Evolutionary conservation across 2,113 vertebrate genomes (phyloP).

Genomic region (Sinocyclocheilus rhinocerous): DNA sequence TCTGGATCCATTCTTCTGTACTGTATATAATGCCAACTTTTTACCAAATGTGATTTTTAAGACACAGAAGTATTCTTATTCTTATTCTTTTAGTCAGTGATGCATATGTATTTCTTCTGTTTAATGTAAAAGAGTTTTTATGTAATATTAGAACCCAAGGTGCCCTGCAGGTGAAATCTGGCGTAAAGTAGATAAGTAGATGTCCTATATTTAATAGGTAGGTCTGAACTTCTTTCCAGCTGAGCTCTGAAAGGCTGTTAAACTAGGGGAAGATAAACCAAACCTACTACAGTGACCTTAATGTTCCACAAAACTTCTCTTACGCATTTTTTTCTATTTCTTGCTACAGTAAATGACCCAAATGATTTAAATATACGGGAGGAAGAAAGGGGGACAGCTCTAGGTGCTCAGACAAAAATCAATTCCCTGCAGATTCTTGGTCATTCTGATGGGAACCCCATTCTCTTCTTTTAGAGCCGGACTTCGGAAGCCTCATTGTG

Average conservation of each 20-base stretch:
- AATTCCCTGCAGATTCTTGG: conserved; percentile 42
- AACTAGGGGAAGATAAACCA: conserved; percentile 37
- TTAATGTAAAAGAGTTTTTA: background rate
- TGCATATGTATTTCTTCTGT: background rate
- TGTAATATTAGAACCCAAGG: background rate
- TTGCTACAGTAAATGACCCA: conserved; percentile 34
- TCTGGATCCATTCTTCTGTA: background rate
- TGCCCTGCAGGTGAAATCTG: background rate
- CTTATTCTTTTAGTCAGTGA: background rate
- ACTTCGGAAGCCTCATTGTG: conserved; percentile 48
- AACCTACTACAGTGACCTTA: conserved; percentile 32
- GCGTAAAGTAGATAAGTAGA: conserved; percentile 18
- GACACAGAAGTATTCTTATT: background rate
- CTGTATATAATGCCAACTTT: background rate
- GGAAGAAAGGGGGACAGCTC: conserved; percentile 37
- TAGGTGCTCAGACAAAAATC: conserved; percentile 32
- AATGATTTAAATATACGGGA: conserved; percentile 42
- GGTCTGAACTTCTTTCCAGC: conserved; percentile 20
- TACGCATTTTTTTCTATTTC: conserved; percentile 35
- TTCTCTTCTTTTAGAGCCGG: conserved; percentile 36
- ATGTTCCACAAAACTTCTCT: conserved; percentile 34
- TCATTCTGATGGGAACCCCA: conserved; percentile 36
- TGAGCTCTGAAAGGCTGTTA: conserved; percentile 36
- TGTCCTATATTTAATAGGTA: conserved; percentile 45
- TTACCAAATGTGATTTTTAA: background rate